Conservation (phyloP, 2,888 invertebrate genomes). For the Diarsia mendica region DNA sequence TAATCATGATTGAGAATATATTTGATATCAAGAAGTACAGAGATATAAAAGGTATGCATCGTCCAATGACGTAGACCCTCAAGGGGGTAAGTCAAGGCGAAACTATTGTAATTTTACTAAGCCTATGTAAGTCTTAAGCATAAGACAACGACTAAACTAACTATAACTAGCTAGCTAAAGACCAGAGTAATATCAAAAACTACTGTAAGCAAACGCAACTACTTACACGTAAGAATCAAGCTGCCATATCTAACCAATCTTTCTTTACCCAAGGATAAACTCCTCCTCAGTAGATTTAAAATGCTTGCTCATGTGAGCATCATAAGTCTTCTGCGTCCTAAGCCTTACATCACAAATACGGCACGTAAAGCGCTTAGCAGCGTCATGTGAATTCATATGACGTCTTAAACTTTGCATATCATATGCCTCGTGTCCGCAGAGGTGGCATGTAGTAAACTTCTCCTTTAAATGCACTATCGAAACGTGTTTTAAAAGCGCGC, state of each 20-base stretch:
- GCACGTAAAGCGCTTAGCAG: constrained; percentile 75
- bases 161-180: background rate
- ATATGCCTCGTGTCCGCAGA: constrained; percentile 59
- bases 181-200: background rate
- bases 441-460: constrained; percentile 55
- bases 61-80: background rate
- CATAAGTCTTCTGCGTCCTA: constrained; percentile 50
- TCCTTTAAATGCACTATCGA: constrained; percentile 56
- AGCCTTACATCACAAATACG: constrained; percentile 81
- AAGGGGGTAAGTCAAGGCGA: background rate
- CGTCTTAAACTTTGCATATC: constrained; percentile 43
- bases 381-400: constrained; percentile 53
- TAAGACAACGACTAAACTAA: background rate
- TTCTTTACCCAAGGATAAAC: constrained; percentile 28
- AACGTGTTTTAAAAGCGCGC: constrained; percentile 32
- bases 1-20: background rate
- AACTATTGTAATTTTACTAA: background rate
- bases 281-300: background rate
- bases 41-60: background rate
- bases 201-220: background rate
- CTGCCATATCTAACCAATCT: background rate
- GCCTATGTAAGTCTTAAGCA: background rate
- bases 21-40: background rate
- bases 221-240: background rate
- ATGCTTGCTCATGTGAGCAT: constrained; percentile 43